Evolutionary conservation across 2,113 vertebrate species (phyloP).

Genomic region (Macquaria australasica): DNA sequence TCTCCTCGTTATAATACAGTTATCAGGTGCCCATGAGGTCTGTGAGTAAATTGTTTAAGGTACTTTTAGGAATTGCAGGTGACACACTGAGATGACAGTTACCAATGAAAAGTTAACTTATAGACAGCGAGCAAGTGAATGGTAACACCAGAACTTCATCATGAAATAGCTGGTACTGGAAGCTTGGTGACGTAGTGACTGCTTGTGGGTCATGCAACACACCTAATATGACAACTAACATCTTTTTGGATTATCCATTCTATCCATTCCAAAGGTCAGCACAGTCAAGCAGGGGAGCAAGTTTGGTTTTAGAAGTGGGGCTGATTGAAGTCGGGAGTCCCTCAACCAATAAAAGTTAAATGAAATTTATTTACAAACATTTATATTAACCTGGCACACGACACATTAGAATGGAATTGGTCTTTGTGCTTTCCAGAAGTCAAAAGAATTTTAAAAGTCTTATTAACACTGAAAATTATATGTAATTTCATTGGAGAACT

Average conservation of each 20-base stretch:
- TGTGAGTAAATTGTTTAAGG: background rate
- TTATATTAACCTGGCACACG: background rate
- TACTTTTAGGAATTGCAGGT: background rate
- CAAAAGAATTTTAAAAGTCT: no score
- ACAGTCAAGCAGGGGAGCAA: no score
- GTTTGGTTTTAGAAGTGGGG: no score
- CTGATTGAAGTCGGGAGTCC: no score
- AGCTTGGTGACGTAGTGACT: no score
- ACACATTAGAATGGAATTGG: background rate
- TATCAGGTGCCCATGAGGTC: background rate
- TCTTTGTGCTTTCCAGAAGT: background rate
- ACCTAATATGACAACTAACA: background rate
- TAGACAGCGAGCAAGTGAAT: background rate
- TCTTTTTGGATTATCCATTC: no score
- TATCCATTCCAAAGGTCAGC: no score
- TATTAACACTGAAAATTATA: no score
- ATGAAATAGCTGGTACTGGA: background rate
- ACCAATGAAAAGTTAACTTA: background rate
- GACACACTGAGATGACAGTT: background rate
- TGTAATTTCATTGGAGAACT: no score
- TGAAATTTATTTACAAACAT: background rate
- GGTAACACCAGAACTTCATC: background rate
- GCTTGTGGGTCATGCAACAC: no score
- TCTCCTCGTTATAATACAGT: background rate
- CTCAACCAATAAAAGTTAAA: no score